Conservation (phyloP, 1,140 invertebrate species). For the Hyles vespertilio region DNA sequence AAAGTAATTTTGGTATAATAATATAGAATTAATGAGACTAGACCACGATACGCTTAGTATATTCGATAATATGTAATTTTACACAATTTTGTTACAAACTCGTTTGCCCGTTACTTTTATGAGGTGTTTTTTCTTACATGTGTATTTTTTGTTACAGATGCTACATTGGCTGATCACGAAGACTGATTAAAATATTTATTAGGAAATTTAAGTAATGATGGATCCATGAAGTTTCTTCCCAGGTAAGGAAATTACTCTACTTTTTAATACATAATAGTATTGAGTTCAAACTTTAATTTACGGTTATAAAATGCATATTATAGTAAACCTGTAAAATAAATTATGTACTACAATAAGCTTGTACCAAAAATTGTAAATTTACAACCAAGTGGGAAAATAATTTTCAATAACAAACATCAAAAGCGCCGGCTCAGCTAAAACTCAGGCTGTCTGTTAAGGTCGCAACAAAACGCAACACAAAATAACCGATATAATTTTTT, state of each 20-base stretch:
- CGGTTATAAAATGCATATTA: no score
- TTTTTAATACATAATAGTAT: no score
- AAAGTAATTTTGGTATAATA: slow-evolving; percentile 47
- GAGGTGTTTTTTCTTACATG: slow-evolving; percentile 12
- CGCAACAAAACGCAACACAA: no score
- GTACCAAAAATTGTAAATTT: no score
- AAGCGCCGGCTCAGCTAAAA: no score
- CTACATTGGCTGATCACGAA: slow-evolving; percentile 49
- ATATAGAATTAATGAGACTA: slow-evolving; percentile 41
- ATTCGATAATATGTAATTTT: slow-evolving; percentile 26
- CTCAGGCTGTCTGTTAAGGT: background rate
- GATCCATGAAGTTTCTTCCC: slow-evolving; percentile 40
- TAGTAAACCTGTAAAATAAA: no score
- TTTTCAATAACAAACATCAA: no score
- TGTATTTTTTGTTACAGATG: slow-evolving; percentile 53
- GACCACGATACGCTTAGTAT: slow-evolving; percentile 33
- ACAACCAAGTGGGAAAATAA: no score
- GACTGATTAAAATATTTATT: slow-evolving; percentile 58
- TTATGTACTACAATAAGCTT: no score
- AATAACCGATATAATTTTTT: slow-evolving; percentile 8
- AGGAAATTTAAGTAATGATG: slow-evolving; percentile 50
- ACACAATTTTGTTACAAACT: slow-evolving; percentile 25
- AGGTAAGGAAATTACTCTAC: slow-evolving; percentile 22
- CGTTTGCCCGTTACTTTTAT: slow-evolving; percentile 19
- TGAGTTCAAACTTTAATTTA: no score